These are phyloP conservation scores for Gastracanthus pulcherrimus DNA, from an alignment of 2,888 invertebrate genomes.

Conservation along the genomic window DNA sequence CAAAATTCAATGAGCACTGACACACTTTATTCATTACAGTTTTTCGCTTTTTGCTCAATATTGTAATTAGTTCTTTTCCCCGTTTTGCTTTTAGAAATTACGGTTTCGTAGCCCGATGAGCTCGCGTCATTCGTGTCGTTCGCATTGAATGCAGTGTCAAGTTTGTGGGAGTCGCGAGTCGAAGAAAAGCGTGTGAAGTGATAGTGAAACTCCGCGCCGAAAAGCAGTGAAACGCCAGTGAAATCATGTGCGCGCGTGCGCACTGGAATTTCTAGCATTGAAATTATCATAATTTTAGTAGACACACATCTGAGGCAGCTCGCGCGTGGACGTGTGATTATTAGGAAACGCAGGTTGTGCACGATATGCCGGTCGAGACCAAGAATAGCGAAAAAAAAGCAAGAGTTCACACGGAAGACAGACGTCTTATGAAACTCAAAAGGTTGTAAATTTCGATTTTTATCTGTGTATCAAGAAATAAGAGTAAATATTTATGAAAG, in stretches of 20 bases:
- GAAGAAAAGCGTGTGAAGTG: constrained; percentile 28
- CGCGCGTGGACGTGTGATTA: not conserved
- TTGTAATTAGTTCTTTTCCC: not conserved
- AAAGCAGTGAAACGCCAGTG: constrained; percentile 7
- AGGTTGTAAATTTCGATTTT: constrained; percentile 19
- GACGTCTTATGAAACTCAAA: constrained; percentile 6
- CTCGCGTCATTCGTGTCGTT: not conserved
- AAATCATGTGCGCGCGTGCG: not conserved
- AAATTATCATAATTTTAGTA: constrained; percentile 39
- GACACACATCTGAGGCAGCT: not conserved
- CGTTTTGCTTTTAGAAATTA: not conserved
- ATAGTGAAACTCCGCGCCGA: constrained; percentile 1
- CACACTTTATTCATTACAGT: not conserved
- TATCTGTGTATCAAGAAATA: not conserved
- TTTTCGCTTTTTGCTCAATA: not conserved
- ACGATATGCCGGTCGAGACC: not conserved
- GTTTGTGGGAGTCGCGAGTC: not conserved
- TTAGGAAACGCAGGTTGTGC: not conserved
- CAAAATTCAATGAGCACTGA: not conserved
- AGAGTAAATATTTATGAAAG: not conserved
- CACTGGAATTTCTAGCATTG: constrained; percentile 7
- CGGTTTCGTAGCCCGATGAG: not conserved
- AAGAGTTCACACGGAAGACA: constrained; percentile 26
- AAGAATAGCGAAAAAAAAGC: constrained; percentile 2
- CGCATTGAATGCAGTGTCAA: not conserved